Evolutionary conservation across 92 coral and sea anemone species (phyloP).

Genomic region (Phenganax marumi): DNA sequence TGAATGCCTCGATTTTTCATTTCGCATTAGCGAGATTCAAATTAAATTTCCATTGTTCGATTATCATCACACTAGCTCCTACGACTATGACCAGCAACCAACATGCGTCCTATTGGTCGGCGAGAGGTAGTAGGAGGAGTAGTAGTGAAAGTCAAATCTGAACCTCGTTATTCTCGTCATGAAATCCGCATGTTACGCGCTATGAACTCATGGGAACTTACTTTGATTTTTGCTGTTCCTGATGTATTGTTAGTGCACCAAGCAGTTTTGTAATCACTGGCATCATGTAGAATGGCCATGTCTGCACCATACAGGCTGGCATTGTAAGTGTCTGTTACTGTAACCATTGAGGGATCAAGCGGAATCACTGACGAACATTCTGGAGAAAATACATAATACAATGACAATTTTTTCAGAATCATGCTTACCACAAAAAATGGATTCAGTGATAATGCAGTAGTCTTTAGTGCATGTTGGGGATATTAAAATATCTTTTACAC

Average conservation of each 20-base stretch:
- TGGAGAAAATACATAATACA: not conserved
- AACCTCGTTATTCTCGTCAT: no score
- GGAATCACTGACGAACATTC: constrained; percentile 18
- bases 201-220: not conserved
- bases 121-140: no score
- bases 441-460: no score
- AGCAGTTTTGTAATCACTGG: not conserved
- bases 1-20: not conserved
- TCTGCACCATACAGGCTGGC: constrained; percentile 21
- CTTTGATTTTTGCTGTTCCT: constrained; percentile 29
- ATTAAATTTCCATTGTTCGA: not conserved
- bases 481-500: no score
- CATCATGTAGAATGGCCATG: constrained; percentile 27
- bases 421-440: no score
- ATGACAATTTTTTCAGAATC: no score
- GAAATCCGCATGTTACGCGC: not conserved
- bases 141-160: no score
- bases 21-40: not conserved
- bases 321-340: constrained; percentile 34
- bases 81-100: not conserved
- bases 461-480: no score
- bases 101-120: no score
- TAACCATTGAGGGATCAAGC: constrained; percentile 26
- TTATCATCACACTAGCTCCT: not conserved
- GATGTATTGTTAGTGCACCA: constrained; percentile 43